Evolutionary conservation across 2,113 vertebrate genomes (phyloP).

Genomic region (Oncorhynchus clarkii): DNA sequence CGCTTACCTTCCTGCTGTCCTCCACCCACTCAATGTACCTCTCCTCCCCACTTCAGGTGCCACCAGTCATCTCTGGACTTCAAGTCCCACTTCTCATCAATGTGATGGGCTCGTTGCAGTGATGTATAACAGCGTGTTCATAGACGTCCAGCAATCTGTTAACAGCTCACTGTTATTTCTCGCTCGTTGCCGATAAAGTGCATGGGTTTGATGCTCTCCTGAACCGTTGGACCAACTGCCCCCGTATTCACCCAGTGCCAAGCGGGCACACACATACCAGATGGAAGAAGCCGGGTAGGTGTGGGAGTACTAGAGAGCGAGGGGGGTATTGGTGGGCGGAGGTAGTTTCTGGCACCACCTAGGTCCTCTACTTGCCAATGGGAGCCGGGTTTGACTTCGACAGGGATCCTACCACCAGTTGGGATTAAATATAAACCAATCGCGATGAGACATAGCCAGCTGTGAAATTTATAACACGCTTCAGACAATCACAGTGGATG

Average conservation of each 20-base stretch:
- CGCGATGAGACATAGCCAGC: too few relatives aligned
- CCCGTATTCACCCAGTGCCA: slow-evolving; percentile 34
- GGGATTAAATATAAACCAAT: background rate
- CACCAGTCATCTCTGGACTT: too few relatives aligned
- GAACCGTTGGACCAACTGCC: slow-evolving; percentile 60
- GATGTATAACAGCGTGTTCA: too few relatives aligned
- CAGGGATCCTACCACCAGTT: slow-evolving; percentile 45
- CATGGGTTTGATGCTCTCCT: slow-evolving; percentile 31
- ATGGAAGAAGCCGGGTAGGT: slow-evolving; percentile 52
- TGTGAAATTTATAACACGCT: too few relatives aligned
- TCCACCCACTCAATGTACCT: too few relatives aligned
- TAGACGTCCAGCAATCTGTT: too few relatives aligned
- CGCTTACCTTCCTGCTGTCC: too few relatives aligned
- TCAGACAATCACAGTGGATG: too few relatives aligned
- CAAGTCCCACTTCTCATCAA: too few relatives aligned
- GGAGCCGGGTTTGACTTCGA: slow-evolving; percentile 51
- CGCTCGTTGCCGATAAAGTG: slow-evolving; percentile 45
- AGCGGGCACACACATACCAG: slow-evolving; percentile 44
- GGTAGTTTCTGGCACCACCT: slow-evolving; percentile 22
- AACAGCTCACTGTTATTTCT: too few relatives aligned
- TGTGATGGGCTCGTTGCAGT: too few relatives aligned
- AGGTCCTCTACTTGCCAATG: slow-evolving; percentile 22
- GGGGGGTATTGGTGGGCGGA: slow-evolving; percentile 37
- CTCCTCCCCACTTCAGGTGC: too few relatives aligned
- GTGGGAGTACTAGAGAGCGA: slow-evolving; percentile 14